Conservation (phyloP, 2,888 invertebrate species). For the Xestia xanthographa region DNA sequence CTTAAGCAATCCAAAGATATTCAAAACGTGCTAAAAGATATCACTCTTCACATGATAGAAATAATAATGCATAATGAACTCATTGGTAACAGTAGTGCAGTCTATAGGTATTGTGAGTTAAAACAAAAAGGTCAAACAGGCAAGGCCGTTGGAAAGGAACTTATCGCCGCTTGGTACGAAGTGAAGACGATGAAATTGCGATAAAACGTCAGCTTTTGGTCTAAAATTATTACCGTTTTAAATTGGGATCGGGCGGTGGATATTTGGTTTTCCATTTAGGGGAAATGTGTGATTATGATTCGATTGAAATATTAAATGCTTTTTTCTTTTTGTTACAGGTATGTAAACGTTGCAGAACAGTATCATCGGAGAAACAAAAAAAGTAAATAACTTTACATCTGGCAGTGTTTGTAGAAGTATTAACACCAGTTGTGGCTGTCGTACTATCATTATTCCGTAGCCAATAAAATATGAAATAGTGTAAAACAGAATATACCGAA, state of each 20-base stretch:
- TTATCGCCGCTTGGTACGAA: conserved; percentile 85
- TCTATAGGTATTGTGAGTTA: conserved; percentile 67
- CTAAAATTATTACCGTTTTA: conserved; percentile 80
- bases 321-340: conserved; percentile 72
- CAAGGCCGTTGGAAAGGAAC: conserved; percentile 87
- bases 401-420: conserved; percentile 27
- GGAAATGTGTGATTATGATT: conserved; percentile 52
- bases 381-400: conserved; percentile 5
- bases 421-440: conserved; percentile 34
- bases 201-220: conserved; percentile 81
- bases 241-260: conserved; percentile 63
- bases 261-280: conserved; percentile 62
- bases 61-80: conserved; percentile 63
- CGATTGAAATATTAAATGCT: conserved; percentile 51
- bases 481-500: conserved; percentile 74
- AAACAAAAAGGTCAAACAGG: conserved; percentile 86
- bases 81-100: conserved; percentile 52
- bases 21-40: conserved; percentile 36
- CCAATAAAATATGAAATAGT: conserved; percentile 80
- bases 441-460: conserved; percentile 44
- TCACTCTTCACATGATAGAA: conserved; percentile 31
- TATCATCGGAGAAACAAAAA: conserved; percentile 25
- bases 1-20: conserved; percentile 31
- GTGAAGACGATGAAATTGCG: conserved; percentile 81
- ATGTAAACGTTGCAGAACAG: conserved; percentile 63